Evolutionary conservation across 2,797 vertebrate species (phyloP).

Genomic region (Darevskia mixta): DNA sequence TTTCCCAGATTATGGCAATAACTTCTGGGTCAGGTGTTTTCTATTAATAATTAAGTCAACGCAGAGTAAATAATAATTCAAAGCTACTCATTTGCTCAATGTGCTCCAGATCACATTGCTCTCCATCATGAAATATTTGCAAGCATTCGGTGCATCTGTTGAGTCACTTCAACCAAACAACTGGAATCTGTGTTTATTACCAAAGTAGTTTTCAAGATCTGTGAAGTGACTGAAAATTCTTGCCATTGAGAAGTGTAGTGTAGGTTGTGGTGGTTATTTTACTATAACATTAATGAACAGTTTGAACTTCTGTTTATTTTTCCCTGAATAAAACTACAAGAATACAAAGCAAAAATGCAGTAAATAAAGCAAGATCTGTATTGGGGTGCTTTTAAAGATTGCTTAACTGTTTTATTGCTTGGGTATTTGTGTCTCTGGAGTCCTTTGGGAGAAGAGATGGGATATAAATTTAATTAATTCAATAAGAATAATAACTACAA

Average conservation of each 20-base stretch:
- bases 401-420: too few species aligned
- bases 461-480: too few species aligned
- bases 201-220: background rate
- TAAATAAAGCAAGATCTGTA: too few species aligned
- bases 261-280: background rate
- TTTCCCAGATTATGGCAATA: background rate
- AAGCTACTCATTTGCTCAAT: conserved; percentile 8
- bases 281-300: background rate
- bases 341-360: too few species aligned
- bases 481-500: too few species aligned
- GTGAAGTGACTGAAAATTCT: background rate
- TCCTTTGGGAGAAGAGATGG: too few species aligned
- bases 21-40: conserved; percentile 14
- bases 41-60: background rate
- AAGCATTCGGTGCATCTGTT: background rate
- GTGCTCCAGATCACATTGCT: background rate
- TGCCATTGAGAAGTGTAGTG: background rate
- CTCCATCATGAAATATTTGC: background rate
- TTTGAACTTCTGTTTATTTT: background rate
- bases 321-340: background rate
- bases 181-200: background rate
- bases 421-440: too few species aligned
- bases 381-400: too few species aligned
- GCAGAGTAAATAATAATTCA: conserved; percentile 21
- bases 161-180: background rate